These are phyloP conservation scores for Pammene fasciana DNA, from an alignment of 2,888 invertebrate genomes.

Conservation along the genomic window DNA sequence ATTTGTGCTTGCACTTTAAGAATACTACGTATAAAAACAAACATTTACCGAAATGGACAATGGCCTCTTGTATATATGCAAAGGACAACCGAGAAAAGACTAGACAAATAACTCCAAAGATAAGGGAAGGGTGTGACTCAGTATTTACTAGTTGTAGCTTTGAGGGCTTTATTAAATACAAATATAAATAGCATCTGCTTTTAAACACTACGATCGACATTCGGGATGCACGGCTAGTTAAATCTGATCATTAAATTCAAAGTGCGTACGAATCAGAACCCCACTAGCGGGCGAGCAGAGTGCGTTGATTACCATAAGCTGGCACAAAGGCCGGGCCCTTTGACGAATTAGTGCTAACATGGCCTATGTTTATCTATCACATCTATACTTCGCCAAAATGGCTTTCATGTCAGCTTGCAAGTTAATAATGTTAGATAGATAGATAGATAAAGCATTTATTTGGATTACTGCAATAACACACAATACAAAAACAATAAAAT, in stretches of 20 bases:
- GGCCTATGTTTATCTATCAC: constrained; percentile 56
- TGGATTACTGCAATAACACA: too few relatives aligned
- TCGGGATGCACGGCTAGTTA: constrained; percentile 46
- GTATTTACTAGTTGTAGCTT: not conserved
- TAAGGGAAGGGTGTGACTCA: not conserved
- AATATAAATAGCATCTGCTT: constrained; percentile 9
- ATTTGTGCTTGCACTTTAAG: too few relatives aligned
- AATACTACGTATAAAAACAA: too few relatives aligned
- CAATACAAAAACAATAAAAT: too few relatives aligned
- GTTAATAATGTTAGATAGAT: too few relatives aligned
- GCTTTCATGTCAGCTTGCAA: constrained; percentile 12
- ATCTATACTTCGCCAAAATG: constrained; percentile 35
- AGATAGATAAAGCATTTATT: too few relatives aligned
- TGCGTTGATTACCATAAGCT: constrained; percentile 79
- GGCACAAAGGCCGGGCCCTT: constrained; percentile 77
- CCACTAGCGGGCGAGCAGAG: constrained; percentile 51
- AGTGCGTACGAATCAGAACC: constrained; percentile 52
- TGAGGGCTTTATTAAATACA: constrained; percentile 1
- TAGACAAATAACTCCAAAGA: too few relatives aligned
- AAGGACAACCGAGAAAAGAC: too few relatives aligned
- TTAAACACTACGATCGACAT: constrained; percentile 24
- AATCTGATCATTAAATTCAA: constrained; percentile 65
- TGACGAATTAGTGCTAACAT: constrained; percentile 79
- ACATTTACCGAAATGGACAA: too few relatives aligned
- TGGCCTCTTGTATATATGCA: too few relatives aligned